Conservation (phyloP, 2,888 invertebrate species). For the Drosophila multiciliata region DNA sequence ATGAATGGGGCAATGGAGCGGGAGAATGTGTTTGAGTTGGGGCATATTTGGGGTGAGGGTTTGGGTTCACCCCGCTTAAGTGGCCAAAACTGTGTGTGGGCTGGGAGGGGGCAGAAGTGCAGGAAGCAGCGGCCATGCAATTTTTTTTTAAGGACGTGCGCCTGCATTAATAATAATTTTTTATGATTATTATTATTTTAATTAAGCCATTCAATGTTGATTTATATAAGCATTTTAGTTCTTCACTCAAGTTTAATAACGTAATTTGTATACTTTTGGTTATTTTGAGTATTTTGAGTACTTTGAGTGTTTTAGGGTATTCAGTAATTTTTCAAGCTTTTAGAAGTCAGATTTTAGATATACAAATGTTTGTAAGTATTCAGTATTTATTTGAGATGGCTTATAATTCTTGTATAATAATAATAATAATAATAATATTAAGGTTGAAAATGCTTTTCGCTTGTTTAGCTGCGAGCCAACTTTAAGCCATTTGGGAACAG, state of each 20-base stretch:
- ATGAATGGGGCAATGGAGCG: conserved; percentile 43
- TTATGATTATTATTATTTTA: conserved; percentile 26
- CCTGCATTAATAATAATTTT: conserved; percentile 37
- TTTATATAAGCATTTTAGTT: background rate
- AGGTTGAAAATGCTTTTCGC: background rate
- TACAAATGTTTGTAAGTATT: background rate
- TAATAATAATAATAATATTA: background rate
- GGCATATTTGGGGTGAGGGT: background rate
- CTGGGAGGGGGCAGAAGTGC: conserved; percentile 4
- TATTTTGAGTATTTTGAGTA: conserved; percentile 1
- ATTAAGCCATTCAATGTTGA: conserved; percentile 26
- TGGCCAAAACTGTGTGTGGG: conserved; percentile 34
- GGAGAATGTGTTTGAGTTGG: background rate
- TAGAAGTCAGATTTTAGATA: too few relatives aligned
- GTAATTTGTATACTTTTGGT: background rate
- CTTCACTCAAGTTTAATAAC: conserved; percentile 19
- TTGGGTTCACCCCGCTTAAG: conserved; percentile 33
- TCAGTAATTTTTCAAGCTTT: background rate
- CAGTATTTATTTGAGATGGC: background rate
- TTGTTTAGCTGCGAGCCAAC: background rate
- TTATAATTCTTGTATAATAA: background rate
- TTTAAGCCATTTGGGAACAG: background rate
- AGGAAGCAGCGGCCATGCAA: conserved; percentile 31
- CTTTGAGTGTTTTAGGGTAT: conserved; percentile 2
- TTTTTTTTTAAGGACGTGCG: conserved; percentile 35